phyloP scores from a whole-genome alignment of 1,140 invertebrate species.

The Neoseiulus cucumeris region DNA sequence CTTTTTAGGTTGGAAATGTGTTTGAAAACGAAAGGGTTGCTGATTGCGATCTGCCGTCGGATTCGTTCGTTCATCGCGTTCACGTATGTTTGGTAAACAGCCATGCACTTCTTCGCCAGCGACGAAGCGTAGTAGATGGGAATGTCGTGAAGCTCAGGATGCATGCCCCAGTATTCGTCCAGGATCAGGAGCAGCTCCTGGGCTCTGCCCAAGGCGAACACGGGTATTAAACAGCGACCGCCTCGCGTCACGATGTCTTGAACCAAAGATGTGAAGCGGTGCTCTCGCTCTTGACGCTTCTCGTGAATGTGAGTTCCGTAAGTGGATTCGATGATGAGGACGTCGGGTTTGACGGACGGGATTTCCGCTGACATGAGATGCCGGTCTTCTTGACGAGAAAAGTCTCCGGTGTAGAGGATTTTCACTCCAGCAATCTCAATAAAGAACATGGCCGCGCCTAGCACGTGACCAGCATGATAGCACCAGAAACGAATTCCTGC shows the following conservation, averaged over 20 bases:
- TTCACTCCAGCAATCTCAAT: constrained; percentile 97
- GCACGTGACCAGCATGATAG: constrained; percentile 94
- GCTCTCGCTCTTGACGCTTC: constrained; percentile 85
- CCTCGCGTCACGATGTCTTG: constrained; percentile 89
- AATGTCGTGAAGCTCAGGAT: constrained; percentile 94
- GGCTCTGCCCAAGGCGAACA: constrained; percentile 91
- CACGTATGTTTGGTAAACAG: constrained; percentile 97
- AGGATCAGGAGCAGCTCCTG: constrained; percentile 89
- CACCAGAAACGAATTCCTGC: constrained; percentile 55
- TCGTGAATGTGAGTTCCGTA: constrained; percentile 99
- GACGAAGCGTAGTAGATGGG: constrained; percentile 99
- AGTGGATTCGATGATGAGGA: constrained; percentile 93
- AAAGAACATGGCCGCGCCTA: constrained; percentile 99
- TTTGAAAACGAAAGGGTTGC: constrained; percentile 97
- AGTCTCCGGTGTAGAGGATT: constrained; percentile 93
- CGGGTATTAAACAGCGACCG: constrained; percentile 90
- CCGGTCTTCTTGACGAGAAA: constrained; percentile 91
- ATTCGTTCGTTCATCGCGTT: constrained; percentile 99
- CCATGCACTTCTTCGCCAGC: constrained; percentile 98
- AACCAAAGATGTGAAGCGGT: constrained; percentile 77
- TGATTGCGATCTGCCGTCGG: constrained; percentile 80
- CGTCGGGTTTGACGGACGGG: constrained; percentile 81
- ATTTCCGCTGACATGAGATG: constrained; percentile 99
- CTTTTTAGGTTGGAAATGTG: constrained; percentile 97
- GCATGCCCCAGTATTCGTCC: constrained; percentile 94